Evolutionary conservation across 2,113 vertebrate genomes (phyloP), one percentile per base, ranked within the genome.

Genomic region (Acrocephalus arundinaceus): DNA sequence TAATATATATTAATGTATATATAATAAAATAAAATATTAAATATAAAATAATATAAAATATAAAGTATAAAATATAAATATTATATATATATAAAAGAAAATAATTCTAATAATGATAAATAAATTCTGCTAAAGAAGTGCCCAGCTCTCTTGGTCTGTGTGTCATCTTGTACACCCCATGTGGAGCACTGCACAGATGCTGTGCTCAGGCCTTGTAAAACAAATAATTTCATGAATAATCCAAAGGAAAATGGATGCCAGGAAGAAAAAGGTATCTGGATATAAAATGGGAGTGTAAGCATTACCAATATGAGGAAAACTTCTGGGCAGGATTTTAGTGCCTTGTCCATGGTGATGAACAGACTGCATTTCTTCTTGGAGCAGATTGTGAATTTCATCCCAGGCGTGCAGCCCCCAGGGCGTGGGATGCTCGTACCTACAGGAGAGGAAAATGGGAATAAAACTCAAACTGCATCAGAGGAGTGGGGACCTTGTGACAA

Each of bases 351-450:
- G 55, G 19, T 25, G 59, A 7, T 52, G 68, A 94, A 62, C 80
- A 96, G 73, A 67, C 68, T 89, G 67, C 17, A 46, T 81, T 84
- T 84, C 86, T 72, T 77, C n/a, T 86, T 74, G 76, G 51, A 95
- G 43, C 79, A 91, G 89, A 77, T 12, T 90, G 83, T 65, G 72
- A 27, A 66, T 81, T 80, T n/a, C 37, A 35, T 71, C 25, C 46
- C 59, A 24, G 8, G 59, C 17, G 5, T 30, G 51, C 59, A 77
- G 31, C 63, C 76, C 72, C 41, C 31, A 27, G 63, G 80, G n/a
- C 0, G 0, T 13, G 10, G 71, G 43, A 84, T 55, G 55, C 21
- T 80, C 51, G 13, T 51, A 74, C 46, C 55, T 62, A 10, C 6
- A 23, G 46, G 31, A 84, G 18, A 8, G 25, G 10, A 33, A 96